Conservation (phyloP, 2,113 vertebrate species). For the Anarhynchus alexandrinus region DNA sequence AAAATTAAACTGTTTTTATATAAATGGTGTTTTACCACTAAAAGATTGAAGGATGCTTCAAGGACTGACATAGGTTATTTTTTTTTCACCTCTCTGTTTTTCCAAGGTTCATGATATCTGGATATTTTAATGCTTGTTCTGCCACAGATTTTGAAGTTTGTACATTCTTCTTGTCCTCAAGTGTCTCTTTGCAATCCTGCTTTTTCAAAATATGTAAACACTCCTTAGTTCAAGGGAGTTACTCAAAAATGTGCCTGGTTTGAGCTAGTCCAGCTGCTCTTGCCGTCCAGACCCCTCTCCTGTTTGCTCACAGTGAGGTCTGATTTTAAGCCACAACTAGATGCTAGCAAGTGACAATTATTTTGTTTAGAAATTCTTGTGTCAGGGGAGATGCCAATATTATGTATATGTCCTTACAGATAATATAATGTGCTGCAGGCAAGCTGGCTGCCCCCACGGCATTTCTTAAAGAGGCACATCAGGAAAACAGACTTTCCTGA, state of each 20-base stretch:
- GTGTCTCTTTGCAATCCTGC: slow-evolving; percentile 24
- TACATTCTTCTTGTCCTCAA: slow-evolving; percentile 55
- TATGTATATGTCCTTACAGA: neutral
- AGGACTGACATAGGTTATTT: neutral
- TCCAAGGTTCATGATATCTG: neutral
- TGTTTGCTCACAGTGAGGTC: neutral
- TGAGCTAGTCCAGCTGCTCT: slow-evolving; percentile 49
- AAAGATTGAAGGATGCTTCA: neutral
- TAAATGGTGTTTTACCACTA: neutral
- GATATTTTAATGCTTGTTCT: neutral
- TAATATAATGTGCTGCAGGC: neutral
- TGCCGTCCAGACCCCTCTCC: neutral
- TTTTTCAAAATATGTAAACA: slow-evolving; percentile 55
- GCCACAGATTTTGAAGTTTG: neutral
- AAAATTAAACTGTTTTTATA: neutral
- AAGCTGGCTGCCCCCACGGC: neutral
- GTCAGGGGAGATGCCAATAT: neutral
- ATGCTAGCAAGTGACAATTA: slow-evolving; percentile 1
- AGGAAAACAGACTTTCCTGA: neutral
- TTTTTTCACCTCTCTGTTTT: neutral
- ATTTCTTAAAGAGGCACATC: neutral
- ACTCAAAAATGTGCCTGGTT: slow-evolving; percentile 46
- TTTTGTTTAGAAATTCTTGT: slow-evolving; percentile 27
- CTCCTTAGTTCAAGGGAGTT: slow-evolving; percentile 42
- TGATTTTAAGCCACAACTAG: neutral